These are phyloP conservation scores for Artibeus lituratus DNA, from an alignment of 2,797 vertebrate species.

Conservation along the genomic window DNA sequence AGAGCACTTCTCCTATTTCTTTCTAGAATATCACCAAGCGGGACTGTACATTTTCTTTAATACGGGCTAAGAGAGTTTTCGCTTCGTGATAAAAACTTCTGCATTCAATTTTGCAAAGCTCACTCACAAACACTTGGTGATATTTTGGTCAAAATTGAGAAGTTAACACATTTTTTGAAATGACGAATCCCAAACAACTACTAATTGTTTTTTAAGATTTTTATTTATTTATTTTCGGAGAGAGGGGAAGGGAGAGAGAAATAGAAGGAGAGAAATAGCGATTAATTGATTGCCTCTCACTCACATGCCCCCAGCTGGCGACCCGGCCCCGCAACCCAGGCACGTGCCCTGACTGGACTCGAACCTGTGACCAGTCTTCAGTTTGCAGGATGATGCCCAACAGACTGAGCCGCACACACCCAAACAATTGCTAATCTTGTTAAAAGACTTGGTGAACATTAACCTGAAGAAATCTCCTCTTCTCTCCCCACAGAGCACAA, in stretches of 20 bases:
- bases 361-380: background rate
- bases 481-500: background rate
- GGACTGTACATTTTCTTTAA: background rate
- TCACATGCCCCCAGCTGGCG: no score
- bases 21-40: background rate
- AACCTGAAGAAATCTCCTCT: background rate
- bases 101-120: slow-evolving; percentile 19
- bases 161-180: slow-evolving; percentile 25
- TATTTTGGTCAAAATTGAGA: slow-evolving; percentile 23
- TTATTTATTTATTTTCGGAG: background rate
- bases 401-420: background rate
- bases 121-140: background rate
- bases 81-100: slow-evolving; percentile 16
- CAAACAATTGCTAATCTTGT: background rate
- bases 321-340: background rate
- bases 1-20: background rate
- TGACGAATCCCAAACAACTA: background rate
- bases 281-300: background rate
- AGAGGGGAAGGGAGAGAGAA: background rate
- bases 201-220: background rate
- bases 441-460: background rate
- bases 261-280: background rate
- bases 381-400: background rate
- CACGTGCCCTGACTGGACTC: background rate
- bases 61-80: background rate